Evolutionary conservation across 2,113 vertebrate genomes (phyloP).

Genomic region (Sterna hirundo): DNA sequence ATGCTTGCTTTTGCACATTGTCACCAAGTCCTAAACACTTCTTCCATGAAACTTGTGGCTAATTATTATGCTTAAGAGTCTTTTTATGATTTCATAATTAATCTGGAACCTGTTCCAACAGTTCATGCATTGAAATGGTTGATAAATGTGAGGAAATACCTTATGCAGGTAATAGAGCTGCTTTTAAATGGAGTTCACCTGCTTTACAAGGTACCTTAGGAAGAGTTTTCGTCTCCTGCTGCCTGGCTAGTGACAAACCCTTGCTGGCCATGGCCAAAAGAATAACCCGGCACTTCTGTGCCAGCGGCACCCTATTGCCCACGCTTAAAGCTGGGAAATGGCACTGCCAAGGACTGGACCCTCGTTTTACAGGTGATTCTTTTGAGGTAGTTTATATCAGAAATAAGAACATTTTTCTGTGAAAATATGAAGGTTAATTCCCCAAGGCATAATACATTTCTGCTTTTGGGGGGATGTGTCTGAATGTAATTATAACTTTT

Average conservation of each 20-base stretch:
- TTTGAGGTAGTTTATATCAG: background rate
- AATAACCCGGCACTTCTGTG: background rate
- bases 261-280: background rate
- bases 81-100: background rate
- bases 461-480: background rate
- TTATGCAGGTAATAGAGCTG: background rate
- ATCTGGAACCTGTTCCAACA: background rate
- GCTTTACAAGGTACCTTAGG: background rate
- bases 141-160: background rate
- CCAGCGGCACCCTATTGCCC: background rate
- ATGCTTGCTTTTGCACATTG: rapidly evolving
- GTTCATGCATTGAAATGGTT: background rate
- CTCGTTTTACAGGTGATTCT: background rate
- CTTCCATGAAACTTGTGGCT: background rate
- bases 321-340: too few species aligned
- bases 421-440: background rate
- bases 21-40: background rate
- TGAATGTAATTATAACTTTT: background rate
- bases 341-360: background rate
- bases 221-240: background rate
- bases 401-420: background rate
- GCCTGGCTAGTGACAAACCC: background rate
- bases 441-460: background rate
- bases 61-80: background rate
- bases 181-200: background rate